Conservation (phyloP, 2,113 vertebrate species). For the Eupsittula cactorum region DNA sequence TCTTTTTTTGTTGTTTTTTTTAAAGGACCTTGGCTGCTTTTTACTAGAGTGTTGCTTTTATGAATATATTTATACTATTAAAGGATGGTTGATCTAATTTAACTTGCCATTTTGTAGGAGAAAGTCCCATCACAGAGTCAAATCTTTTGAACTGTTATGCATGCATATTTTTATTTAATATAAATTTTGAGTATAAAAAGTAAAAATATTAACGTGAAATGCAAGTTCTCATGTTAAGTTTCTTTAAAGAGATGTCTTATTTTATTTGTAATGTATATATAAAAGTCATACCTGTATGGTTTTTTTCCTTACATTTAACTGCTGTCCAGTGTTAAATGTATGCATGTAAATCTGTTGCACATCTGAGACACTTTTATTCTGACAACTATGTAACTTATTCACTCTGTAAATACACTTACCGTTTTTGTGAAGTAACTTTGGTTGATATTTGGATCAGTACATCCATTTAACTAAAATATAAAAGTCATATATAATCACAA, state of each 20-base stretch:
- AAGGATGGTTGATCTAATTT: constrained; percentile 81
- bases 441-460: constrained; percentile 82
- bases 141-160: constrained; percentile 80
- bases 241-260: constrained; percentile 76
- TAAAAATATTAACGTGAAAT: constrained; percentile 70
- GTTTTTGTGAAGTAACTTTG: constrained; percentile 84
- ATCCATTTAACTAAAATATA: constrained; percentile 77
- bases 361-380: constrained; percentile 84
- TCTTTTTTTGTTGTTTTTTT: not conserved
- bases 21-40: constrained; percentile 84
- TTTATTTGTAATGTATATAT: constrained; percentile 76
- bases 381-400: constrained; percentile 82
- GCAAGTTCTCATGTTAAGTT: constrained; percentile 69
- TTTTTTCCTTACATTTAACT: constrained; percentile 70
- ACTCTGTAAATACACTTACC: constrained; percentile 91
- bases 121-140: constrained; percentile 66
- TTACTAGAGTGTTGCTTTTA: constrained; percentile 87
- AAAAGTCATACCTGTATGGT: constrained; percentile 45
- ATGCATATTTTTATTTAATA: constrained; percentile 85
- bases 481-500: constrained; percentile 53
- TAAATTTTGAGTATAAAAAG: constrained; percentile 75
- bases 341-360: constrained; percentile 86
- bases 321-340: constrained; percentile 78
- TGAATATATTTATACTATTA: constrained; percentile 89
- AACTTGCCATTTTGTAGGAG: constrained; percentile 84